Evolutionary conservation across 35 echinoderm and acorn worm species (phyloP).

Genomic region (Acanthaster planci): DNA sequence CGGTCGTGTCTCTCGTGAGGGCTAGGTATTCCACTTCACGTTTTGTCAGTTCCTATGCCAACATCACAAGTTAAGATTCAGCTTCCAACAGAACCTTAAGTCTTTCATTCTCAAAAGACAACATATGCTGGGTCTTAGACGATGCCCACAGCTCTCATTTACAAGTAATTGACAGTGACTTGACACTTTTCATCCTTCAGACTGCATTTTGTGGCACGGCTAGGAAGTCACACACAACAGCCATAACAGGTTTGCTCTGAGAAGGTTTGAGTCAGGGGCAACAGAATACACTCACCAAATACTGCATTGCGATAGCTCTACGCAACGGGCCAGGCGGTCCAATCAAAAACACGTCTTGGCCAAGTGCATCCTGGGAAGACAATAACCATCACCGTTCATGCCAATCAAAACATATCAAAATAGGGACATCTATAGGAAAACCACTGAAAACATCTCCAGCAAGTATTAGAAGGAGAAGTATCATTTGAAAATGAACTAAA

Average conservation of each 20-base stretch:
- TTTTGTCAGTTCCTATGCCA: slow-evolving; percentile 75
- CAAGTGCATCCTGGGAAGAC: slow-evolving; percentile 78
- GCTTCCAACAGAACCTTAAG: background rate
- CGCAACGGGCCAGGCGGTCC: slow-evolving; percentile 89
- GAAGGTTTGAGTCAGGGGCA: background rate
- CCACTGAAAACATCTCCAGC: too few relatives aligned
- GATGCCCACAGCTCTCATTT: too few relatives aligned
- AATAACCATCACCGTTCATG: background rate
- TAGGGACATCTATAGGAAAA: background rate
- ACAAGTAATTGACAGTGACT: too few relatives aligned
- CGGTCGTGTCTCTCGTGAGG: slow-evolving; percentile 94
- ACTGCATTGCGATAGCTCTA: slow-evolving; percentile 93
- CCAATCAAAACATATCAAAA: background rate
- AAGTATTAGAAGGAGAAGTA: too few relatives aligned
- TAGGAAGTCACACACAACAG: too few relatives aligned
- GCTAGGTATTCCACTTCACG: slow-evolving; percentile 95
- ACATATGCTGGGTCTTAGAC: too few relatives aligned
- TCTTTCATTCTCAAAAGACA: too few relatives aligned
- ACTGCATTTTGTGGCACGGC: too few relatives aligned
- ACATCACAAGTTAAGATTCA: too few relatives aligned
- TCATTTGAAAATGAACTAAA: too few relatives aligned
- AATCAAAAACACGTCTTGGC: slow-evolving; percentile 98
- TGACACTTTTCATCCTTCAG: too few relatives aligned
- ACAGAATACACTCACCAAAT: slow-evolving; percentile 76
- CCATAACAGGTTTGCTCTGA: background rate